These are phyloP conservation scores for Leucoma salicis DNA, from an alignment of 2,888 invertebrate species.

Conservation along the genomic window DNA sequence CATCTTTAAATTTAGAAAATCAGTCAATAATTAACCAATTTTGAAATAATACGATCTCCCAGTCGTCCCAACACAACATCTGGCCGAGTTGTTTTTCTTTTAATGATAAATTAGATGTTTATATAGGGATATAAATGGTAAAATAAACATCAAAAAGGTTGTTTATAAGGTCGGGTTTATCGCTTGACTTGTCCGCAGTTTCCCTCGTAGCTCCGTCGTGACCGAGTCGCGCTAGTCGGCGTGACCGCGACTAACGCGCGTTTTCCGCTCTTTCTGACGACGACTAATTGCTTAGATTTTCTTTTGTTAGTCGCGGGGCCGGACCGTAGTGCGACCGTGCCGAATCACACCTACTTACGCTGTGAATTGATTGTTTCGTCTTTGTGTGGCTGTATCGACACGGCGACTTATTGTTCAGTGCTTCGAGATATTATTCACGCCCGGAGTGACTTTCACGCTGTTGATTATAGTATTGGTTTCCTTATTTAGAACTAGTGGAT, in stretches of 20 bases:
- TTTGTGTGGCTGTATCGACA: conserved; percentile 78
- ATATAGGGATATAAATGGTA: not conserved
- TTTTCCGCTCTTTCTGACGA: conserved; percentile 82
- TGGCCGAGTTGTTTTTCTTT: not conserved
- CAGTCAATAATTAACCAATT: no score
- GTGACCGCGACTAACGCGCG: conserved; percentile 79
- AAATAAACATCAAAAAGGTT: not conserved
- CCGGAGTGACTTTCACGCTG: conserved; percentile 72
- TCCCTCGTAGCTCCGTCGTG: conserved; percentile 48
- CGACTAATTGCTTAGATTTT: conserved; percentile 83
- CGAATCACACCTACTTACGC: conserved; percentile 80
- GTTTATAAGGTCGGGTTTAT: conserved; percentile 35
- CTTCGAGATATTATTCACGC: conserved; percentile 72
- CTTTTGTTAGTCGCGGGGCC: conserved; percentile 81
- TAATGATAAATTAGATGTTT: not conserved
- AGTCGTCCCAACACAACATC: no score
- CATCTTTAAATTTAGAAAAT: no score
- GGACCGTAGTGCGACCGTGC: conserved; percentile 70
- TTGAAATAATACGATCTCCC: no score
- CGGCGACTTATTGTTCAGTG: conserved; percentile 75
- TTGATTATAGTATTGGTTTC: conserved; percentile 71
- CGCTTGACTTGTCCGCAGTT: conserved; percentile 15
- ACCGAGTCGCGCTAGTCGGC: conserved; percentile 55
- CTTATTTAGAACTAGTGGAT: conserved; percentile 52
- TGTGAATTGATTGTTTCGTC: conserved; percentile 81